These are phyloP conservation scores for Sinodicranocentrus sp. DNA, from an alignment of 2,888 invertebrate species.

Conservation along the genomic window DNA sequence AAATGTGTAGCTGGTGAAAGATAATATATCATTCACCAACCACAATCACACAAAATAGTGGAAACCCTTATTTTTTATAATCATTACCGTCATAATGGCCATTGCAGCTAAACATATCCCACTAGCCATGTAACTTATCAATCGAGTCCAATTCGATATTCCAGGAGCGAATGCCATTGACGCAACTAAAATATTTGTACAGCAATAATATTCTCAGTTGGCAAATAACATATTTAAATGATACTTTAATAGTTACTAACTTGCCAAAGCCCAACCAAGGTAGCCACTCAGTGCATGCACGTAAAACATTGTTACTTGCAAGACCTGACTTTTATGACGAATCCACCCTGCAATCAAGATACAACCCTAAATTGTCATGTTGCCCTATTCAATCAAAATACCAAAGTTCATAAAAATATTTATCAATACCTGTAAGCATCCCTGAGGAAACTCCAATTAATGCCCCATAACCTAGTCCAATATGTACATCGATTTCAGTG, in stretches of 20 bases:
- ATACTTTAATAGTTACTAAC: too few species aligned
- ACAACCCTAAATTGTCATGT: too few species aligned
- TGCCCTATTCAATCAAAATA: too few species aligned
- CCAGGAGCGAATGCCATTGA: conserved; percentile 52
- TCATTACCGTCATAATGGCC: conserved; percentile 56
- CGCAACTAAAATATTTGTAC: conserved; percentile 45
- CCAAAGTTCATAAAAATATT: too few species aligned
- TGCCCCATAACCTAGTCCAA: conserved; percentile 53
- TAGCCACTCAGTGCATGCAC: conserved; percentile 54
- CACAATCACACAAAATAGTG: not conserved
- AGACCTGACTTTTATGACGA: conserved; percentile 36
- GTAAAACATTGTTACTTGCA: conserved; percentile 39
- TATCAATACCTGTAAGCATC: conserved; percentile 32
- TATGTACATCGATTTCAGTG: conserved; percentile 38
- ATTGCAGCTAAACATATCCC: conserved; percentile 57
- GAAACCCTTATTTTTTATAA: not conserved
- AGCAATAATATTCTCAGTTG: too few species aligned
- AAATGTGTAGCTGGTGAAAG: conserved; percentile 43
- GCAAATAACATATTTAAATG: too few species aligned
- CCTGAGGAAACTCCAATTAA: conserved; percentile 55
- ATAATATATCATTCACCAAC: too few species aligned
- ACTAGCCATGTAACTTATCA: conserved; percentile 51
- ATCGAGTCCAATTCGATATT: conserved; percentile 29
- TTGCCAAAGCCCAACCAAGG: conserved; percentile 58
- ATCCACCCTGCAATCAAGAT: conserved; percentile 34